Base-by-base conservation (phyloP, 2,888 invertebrate species). In the Orgyia antiqua region DNA sequence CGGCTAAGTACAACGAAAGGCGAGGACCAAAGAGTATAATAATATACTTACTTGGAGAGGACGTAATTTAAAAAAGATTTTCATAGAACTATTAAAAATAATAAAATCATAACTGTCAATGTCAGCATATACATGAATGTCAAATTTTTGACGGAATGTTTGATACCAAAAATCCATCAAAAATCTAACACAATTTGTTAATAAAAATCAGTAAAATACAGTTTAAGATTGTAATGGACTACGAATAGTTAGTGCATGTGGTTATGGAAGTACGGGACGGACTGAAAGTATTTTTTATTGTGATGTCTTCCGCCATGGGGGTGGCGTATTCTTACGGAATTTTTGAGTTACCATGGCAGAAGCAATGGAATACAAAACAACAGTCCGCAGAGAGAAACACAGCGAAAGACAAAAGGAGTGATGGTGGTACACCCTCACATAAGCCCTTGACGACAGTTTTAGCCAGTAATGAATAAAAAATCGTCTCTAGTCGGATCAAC, bases 241-340 rank as follows among this genome's bases (percentile, higher is more conserved):
- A 54, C 34, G 30, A 39, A 27, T 42, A 27, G 23, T 39, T 37
- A 39, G 35, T 36, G 39, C 28, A 23, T 28, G 36, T 23, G 10
- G 39, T 52, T 42, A 80, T 83, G 82, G 73, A 83, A 36, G 73
- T 33, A 51, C 60, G 37, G 15, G 74, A 74, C 17, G 73, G 76
- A 38, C 27, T 77, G 3, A 73, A 71, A 52, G 52, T 82, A 1
- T 7, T 77, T n/a, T 40, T 69, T 24, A 18, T 77, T 33, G 62
- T 67, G 2, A 35, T 73, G 32, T 68, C 78, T 3, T 68, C 78
- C 71, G 42, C 64, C 4, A 55, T 72, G n/a, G 54, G 68, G 20
- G 33, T 80, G 5, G 68, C 65, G 7, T 80, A 75, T 43, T 75
- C 79, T 1, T 79, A 53, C 32, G 77, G 78, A 6, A 35, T 71